These are phyloP conservation scores for Microtus pennsylvanicus DNA, from an alignment of 2,113 vertebrate species.

Conservation along the genomic window DNA sequence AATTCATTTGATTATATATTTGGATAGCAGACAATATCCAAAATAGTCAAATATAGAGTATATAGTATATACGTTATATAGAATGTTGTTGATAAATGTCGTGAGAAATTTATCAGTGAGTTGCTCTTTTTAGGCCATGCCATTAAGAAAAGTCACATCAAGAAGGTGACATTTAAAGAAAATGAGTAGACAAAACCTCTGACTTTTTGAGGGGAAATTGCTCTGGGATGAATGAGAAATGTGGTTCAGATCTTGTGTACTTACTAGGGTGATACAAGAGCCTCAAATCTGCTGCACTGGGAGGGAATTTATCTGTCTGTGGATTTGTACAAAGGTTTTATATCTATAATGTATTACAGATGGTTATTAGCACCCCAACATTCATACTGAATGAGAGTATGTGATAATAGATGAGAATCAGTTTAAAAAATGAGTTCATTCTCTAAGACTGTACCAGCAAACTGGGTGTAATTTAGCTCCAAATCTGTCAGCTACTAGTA, in stretches of 20 bases:
- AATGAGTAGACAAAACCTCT: neutral
- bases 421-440: neutral
- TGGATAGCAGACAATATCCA: neutral
- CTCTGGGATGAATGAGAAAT: neutral
- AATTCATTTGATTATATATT: neutral
- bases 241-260: neutral
- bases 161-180: slow-evolving; percentile 21
- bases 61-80: too few relatives aligned
- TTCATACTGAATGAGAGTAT: neutral
- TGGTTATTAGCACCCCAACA: neutral
- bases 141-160: neutral
- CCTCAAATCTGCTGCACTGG: neutral
- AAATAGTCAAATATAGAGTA: neutral
- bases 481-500: neutral
- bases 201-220: neutral
- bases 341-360: neutral
- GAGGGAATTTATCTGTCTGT: neutral
- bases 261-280: neutral
- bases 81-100: neutral
- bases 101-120: neutral
- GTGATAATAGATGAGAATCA: neutral
- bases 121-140: neutral
- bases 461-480: neutral
- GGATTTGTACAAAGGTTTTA: neutral
- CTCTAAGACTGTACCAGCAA: neutral